Percentiles rank a stretch among this genome's conserved stretches.
Evolutionary conservation across 53 echinoderm and acorn worm species (phyloP).

Genomic region (Zoroaster sp.): DNA sequence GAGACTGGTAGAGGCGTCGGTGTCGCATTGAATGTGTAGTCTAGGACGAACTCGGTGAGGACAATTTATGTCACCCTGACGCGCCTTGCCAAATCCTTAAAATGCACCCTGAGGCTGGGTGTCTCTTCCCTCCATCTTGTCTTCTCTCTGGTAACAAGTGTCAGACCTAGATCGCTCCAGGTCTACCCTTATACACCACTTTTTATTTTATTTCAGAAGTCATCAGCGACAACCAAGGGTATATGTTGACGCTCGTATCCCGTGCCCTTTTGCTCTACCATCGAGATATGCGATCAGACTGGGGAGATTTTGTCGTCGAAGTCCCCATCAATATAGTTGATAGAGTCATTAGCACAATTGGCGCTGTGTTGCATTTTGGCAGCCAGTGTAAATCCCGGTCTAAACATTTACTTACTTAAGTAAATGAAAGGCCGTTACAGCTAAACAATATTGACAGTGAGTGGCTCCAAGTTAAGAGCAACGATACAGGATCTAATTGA

Average conservation of each 20-base stretch:
- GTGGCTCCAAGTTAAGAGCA: conserved; percentile 79
- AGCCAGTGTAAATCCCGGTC: conserved; percentile 47
- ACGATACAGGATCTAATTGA: conserved; percentile 57
- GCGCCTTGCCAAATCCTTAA: conserved; percentile 6
- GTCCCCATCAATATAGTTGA: conserved; percentile 33
- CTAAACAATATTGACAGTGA: conserved; percentile 89
- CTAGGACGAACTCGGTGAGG: conserved; percentile 38
- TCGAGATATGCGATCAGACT: neutral
- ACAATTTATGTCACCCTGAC: conserved; percentile 54
- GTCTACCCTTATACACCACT: neutral
- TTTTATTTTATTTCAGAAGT: neutral
- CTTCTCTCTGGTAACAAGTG: conserved; percentile 18
- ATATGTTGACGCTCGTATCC: conserved; percentile 18
- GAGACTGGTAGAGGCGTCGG: conserved; percentile 17
- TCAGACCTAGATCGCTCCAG: neutral
- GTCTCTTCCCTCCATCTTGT: neutral
- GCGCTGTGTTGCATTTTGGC: conserved; percentile 29
- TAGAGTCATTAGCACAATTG: conserved; percentile 58
- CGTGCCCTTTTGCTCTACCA: neutral
- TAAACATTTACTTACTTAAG: conserved; percentile 68
- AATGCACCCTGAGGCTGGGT: conserved; percentile 30
- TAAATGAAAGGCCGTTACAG: conserved; percentile 60
- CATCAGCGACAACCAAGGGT: neutral
- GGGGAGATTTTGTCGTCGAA: neutral
- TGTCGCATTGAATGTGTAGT: conserved; percentile 44